Percentiles rank a stretch among this genome's conserved stretches.
Evolutionary conservation across 2,113 vertebrate species (phyloP).

Genomic region (Boulengeromyrus knoepffleri): DNA sequence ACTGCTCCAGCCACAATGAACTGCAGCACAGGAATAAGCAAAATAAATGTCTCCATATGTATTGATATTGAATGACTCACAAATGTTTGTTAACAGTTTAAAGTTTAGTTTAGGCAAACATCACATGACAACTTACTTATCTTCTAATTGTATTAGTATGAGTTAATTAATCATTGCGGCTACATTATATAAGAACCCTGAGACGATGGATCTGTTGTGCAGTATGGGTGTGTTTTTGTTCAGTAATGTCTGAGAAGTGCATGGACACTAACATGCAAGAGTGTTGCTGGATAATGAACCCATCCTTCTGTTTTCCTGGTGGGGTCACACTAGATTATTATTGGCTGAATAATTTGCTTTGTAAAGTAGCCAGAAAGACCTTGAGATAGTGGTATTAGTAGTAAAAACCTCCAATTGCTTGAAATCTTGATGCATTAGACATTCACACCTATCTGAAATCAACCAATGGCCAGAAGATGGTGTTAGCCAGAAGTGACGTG

Average conservation of each 20-base stretch:
- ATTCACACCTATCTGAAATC: not conserved
- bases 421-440: not conserved
- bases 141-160: not conserved
- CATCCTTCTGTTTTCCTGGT: not conserved
- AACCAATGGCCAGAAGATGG: not conserved
- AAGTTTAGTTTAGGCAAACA: not conserved
- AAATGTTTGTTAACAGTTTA: not conserved
- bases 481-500: not conserved
- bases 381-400: not conserved
- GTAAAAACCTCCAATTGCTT: not conserved
- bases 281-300: not conserved
- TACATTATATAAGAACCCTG: not conserved
- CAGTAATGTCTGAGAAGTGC: not conserved
- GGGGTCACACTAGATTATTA: not conserved
- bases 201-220: not conserved
- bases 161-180: not conserved
- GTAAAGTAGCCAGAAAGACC: not conserved
- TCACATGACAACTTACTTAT: not conserved
- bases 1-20: constrained; percentile 50
- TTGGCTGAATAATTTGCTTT: not conserved
- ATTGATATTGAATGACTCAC: not conserved
- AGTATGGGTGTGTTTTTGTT: not conserved
- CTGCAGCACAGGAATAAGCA: constrained; percentile 30
- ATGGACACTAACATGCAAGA: not conserved
- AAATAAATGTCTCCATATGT: not conserved